Percentiles rank a stretch among this genome's conserved stretches.
Evolutionary conservation across 2,888 invertebrate species (phyloP).

Genomic region (Rambutsinella grinnellia): DNA sequence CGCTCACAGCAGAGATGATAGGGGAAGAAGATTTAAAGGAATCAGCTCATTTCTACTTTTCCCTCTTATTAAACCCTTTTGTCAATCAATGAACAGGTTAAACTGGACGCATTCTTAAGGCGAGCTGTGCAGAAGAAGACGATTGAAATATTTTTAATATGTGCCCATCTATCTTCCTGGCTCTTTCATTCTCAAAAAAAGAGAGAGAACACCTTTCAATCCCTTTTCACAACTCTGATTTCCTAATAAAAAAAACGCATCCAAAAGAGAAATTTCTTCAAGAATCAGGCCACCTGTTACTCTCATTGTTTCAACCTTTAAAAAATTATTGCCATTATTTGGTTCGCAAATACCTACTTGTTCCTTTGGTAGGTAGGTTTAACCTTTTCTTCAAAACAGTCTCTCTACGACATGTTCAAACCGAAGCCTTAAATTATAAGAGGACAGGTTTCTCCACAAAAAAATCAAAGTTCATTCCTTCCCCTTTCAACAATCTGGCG

Average conservation of each 20-base stretch:
- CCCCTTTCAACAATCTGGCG: background rate
- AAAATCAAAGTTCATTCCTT: conserved; percentile 3
- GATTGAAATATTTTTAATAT: conserved; percentile 24
- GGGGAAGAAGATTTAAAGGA: background rate
- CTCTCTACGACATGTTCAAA: background rate
- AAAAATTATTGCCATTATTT: conserved; percentile 24
- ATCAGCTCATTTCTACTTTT: conserved; percentile 7
- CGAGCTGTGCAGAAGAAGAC: conserved; percentile 29
- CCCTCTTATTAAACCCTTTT: conserved; percentile 36
- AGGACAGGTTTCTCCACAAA: conserved; percentile 38
- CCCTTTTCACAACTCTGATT: conserved; percentile 43
- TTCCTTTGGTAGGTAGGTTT: background rate
- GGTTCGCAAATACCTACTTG: conserved; percentile 14
- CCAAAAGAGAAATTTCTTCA: conserved; percentile 18
- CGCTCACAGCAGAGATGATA: no score
- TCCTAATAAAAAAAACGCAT: conserved; percentile 16
- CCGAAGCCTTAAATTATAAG: conserved; percentile 25
- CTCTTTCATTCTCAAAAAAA: conserved; percentile 2
- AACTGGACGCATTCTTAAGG: conserved; percentile 55
- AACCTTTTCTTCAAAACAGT: background rate
- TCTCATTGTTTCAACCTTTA: conserved; percentile 7
- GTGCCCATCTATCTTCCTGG: background rate
- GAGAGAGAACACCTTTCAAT: conserved; percentile 9
- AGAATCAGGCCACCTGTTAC: conserved; percentile 54
- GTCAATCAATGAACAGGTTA: conserved; percentile 56